A percentile compares a stretch with the other conserved stretches of the same genome.
Conservation (phyloP, 1,140 invertebrate genomes). For the Dolichoris vasculosae region DNA sequence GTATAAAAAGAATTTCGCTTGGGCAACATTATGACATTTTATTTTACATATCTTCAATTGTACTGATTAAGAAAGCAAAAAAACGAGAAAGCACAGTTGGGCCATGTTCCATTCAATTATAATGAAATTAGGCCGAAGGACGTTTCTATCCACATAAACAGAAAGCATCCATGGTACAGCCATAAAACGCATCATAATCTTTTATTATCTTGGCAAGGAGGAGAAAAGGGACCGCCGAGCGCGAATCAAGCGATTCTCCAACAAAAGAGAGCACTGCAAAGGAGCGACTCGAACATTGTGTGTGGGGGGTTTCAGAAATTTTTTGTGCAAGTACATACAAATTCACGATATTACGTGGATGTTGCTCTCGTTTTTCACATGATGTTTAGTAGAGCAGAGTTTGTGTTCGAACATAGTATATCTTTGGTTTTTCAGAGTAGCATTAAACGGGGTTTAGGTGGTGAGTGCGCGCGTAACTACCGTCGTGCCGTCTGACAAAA, state of each 20-base stretch:
- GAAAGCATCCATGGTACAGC: not conserved
- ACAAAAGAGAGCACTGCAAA: not conserved
- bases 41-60: constrained; percentile 21
- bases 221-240: constrained; percentile 6
- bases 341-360: not conserved
- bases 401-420: no score
- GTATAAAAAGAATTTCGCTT: not conserved
- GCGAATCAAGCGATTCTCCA: constrained; percentile 6
- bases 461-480: constrained; percentile 58
- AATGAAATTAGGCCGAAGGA: constrained; percentile 45
- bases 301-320: not conserved
- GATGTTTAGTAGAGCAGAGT: not conserved
- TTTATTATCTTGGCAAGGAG: constrained; percentile 37
- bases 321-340: constrained; percentile 2
- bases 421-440: constrained; percentile 58
- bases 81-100: not conserved
- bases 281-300: not conserved
- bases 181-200: constrained; percentile 43
- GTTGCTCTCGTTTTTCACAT: not conserved
- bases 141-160: not conserved
- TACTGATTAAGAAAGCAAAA: constrained; percentile 26
- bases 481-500: constrained; percentile 58
- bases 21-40: constrained; percentile 14
- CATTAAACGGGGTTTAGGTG: constrained; percentile 51
- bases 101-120: constrained; percentile 38